Evolutionary conservation across 2,888 invertebrate genomes (phyloP), one percentile per base, ranked within the genome.

Genomic region (Pegoplata infirma): DNA sequence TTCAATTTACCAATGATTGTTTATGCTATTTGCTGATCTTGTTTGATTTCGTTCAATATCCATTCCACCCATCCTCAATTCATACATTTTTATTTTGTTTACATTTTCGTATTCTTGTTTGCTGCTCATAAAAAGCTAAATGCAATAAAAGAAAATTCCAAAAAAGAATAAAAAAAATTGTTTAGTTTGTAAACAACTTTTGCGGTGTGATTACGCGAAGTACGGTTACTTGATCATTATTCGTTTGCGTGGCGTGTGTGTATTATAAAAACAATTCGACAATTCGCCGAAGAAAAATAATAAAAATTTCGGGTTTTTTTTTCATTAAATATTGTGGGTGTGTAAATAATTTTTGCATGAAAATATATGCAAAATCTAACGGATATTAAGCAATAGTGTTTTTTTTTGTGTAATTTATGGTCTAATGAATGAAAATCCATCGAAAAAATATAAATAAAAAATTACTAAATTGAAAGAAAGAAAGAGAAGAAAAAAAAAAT

Each of bases 131-230:
- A 63, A 58, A 66, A 53, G 32, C 59, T 59, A 55, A 61, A 61
- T 75, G 67, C 71, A 79, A 49, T 69, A 67, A 67, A 79, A 79
- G 75, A 75, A 79, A 78, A 69, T 78, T 78, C 28, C 56, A 69
- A 78, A 61, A 61, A 46, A 49, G 8, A 16, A 25, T 1, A 10
- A 19, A 49, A 25, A 66, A 23, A 17, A 59, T 25, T 19, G 56
- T 61, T 66, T 36, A 79, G 79, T 79, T 63, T 79, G 71, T 79
- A 79, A 75, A 72, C 75, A 79, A 79, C 75, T 56, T 75, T 75
- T 75, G 75, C 53, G 66, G 56, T 75, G 79, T 67, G 61, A 53
- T 72, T 67, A 61, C 67, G 51, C 36, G 51, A 14, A 12, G 49
- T 67, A 63, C 75, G 79, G 75, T 67, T 72, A 63, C 2, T 40